phyloP scores from a whole-genome alignment of 2,888 invertebrate genomes.

The Parapristionchus giblindavisi region DNA sequence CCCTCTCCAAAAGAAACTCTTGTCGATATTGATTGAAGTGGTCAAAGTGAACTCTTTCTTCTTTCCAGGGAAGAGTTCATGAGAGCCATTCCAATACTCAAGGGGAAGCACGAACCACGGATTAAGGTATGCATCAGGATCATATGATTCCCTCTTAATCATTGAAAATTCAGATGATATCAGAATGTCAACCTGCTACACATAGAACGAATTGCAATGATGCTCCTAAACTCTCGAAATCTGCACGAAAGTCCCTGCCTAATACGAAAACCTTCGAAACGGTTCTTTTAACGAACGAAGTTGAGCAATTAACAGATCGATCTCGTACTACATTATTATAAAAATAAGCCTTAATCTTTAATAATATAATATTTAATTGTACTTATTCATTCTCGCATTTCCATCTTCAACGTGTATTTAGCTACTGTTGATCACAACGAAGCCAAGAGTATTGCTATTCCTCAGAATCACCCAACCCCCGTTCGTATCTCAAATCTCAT shows the following conservation, averaged over 20 bases:
- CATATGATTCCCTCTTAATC: not conserved
- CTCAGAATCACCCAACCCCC: no score
- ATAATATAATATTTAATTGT: no score
- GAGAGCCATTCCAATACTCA: constrained; percentile 55
- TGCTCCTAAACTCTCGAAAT: not conserved
- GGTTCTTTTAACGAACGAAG: constrained; percentile 3
- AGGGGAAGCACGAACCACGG: constrained; percentile 28
- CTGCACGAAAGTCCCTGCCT: not conserved
- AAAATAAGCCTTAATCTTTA: no score
- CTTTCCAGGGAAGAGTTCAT: constrained; percentile 62
- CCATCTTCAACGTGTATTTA: no score
- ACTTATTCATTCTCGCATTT: no score
- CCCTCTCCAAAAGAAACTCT: not conserved
- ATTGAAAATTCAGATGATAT: constrained; percentile 23
- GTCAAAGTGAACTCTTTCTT: constrained; percentile 21
- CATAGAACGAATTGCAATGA: constrained; percentile 31
- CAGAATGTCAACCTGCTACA: constrained; percentile 34
- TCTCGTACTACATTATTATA: constrained; percentile 17
- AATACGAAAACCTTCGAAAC: constrained; percentile 24
- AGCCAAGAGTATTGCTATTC: no score
- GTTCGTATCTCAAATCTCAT: no score
- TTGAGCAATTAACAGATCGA: no score
- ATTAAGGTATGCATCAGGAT: constrained; percentile 26
- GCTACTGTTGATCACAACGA: no score
- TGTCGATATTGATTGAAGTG: not conserved